phyloP scores from a whole-genome alignment of 2,797 vertebrate genomes.

The Argyrosomus regius region DNA sequence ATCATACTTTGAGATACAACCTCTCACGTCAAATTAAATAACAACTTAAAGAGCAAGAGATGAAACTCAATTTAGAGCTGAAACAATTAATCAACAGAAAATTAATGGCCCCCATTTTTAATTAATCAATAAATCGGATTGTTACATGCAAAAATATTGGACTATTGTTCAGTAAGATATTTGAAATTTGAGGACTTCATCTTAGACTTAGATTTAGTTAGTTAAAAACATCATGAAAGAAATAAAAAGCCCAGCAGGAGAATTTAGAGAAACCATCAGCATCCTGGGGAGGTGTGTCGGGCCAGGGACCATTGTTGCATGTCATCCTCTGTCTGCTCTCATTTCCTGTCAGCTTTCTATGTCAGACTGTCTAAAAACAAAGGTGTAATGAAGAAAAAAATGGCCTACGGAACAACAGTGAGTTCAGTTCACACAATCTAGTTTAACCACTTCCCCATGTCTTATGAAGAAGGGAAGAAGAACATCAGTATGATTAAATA shows the following conservation, averaged over 20 bases:
- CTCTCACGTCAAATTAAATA: background rate
- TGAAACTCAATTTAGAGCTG: background rate
- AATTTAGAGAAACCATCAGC: background rate
- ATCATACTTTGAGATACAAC: background rate
- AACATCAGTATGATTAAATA: background rate
- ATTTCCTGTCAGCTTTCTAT: conserved; percentile 29
- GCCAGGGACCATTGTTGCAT: background rate
- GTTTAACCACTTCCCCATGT: background rate
- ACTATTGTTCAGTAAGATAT: background rate
- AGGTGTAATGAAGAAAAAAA: background rate
- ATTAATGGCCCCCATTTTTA: too few relatives aligned
- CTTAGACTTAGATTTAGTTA: background rate
- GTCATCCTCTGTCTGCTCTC: conserved; percentile 13
- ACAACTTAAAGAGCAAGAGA: background rate
- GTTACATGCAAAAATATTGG: background rate
- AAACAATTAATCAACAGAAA: background rate
- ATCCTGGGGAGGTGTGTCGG: background rate
- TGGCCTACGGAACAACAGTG: too few relatives aligned
- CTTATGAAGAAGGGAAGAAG: background rate
- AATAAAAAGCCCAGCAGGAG: background rate
- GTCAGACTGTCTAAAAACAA: conserved; percentile 2
- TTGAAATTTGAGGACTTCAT: background rate
- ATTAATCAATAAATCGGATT: background rate
- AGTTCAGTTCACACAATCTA: background rate
- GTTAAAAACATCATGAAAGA: background rate